Percentiles rank a stretch among this genome's conserved stretches.
Conservation (phyloP, 2,797 vertebrate genomes). For the Spinus olivaceus region DNA sequence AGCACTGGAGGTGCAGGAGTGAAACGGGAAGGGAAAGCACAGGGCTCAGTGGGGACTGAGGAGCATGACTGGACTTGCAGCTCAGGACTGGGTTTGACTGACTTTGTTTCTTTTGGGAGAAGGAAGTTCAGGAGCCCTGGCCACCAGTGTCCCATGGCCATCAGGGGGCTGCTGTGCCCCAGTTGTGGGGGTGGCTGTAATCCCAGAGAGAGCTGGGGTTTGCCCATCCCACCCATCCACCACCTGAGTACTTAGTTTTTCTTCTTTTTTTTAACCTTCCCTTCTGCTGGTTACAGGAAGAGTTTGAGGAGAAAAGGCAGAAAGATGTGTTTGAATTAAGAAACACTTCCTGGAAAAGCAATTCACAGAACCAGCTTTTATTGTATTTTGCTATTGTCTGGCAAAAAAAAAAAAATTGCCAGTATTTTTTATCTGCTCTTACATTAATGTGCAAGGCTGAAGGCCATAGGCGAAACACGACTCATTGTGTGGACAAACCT, state of each 20-base stretch:
- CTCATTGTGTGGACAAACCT: background rate
- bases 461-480: background rate
- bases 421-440: background rate
- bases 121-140: background rate
- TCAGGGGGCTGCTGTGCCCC: background rate
- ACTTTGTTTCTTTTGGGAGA: background rate
- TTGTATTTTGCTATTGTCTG: background rate
- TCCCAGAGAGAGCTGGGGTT: background rate
- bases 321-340: background rate
- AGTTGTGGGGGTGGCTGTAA: background rate
- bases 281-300: background rate
- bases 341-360: background rate
- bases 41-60: accelerated
- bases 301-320: background rate
- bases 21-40: background rate
- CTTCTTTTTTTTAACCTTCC: background rate
- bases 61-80: background rate
- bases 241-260: accelerated
- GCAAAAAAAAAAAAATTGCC: background rate
- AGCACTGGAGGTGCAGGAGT: background rate
- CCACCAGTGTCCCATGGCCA: background rate
- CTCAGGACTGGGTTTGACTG: background rate
- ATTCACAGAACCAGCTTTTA: background rate
- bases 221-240: background rate
- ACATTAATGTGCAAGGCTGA: background rate